Evolutionary conservation across 2,113 vertebrate species (phyloP), one percentile per base, ranked within the genome.

Genomic region (Anseranas semipalmata): DNA sequence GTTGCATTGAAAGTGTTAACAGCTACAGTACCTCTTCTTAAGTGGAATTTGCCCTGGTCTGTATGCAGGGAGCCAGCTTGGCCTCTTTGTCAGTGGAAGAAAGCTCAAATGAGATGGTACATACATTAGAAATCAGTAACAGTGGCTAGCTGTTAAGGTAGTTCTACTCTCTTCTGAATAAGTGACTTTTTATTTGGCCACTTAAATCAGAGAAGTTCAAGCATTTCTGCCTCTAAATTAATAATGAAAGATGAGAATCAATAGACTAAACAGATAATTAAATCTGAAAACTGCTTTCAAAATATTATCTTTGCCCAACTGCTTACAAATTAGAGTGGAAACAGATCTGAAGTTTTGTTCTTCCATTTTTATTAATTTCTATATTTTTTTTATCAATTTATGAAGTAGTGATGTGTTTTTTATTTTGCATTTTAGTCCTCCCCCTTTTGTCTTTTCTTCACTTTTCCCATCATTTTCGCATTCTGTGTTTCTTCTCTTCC

Each of bases 261-360:
- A 62, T 46, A 85, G 33, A n/a, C 62, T 87, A 75, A 78, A 65
- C 5, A 78, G 77, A 58, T 13, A 67, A 85, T 15, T 52, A 60
- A 59, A 39, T 86, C 89, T 78, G 81, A 90, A 77, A 92, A 62
- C 37, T 79, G 10, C 68, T 91, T 83, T 95, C n/a, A 55, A 68
- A 86, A 70, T 66, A 63, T 2, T 88, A 15, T 53, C 33, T 85
- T 70, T 88, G 19, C 24, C 39, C 3, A 1, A 43, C 30, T 85
- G 55, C 48, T 85, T 80, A 24, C 12, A 74, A 52, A 52, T 24
- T 2, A 48, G 56, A 75, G 59, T 66, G 39, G 48, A 75, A 88
- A 86, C 35, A 68, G 20, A 43, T 77, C 37, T 95, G 10, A 66
- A 85, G 48, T 89, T 76, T 75, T 68, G 4, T 75, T 77, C 55